Evolutionary conservation across 1,140 invertebrate species (phyloP), one percentile per base, ranked within the genome.

Genomic region (Aphis gossypii): DNA sequence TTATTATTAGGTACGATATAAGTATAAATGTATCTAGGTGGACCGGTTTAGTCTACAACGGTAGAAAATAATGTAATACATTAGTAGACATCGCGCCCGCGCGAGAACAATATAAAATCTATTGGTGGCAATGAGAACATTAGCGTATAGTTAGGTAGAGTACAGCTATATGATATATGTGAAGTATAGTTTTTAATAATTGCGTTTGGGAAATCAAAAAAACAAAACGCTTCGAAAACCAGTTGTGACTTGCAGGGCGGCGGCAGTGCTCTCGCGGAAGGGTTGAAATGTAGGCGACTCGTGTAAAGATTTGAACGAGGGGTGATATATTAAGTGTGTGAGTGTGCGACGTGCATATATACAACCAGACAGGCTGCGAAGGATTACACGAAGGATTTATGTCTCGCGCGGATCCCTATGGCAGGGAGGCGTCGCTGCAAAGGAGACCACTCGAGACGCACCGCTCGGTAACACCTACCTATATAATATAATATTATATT

Each of bases 381-480:
- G 89, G 89, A 90, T 90, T 90, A 90, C 89, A 90, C 56, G 89
- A 68, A 68, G 89, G 89, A 90, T 90, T 90, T 90, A 90, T 90
- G 89, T 90, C 89, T 41, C 56, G 38, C 38, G 56, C 30, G 25
- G 14, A 25, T 90, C 89, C 54, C 89, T 60, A 9, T 30, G 23
- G 41, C 2, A 30, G 46, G n/a, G 87, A 48, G 87, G 88, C 51
- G 46, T n/a, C 87, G 51, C 41, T 48, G 46, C n/a, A 54, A 30
- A 25, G n/a, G 56, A 68, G 54, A 90, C 89, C 89, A 90, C 89
- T 90, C 89, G 89, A 90, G 54, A 90, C 89, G 89, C 60, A 18
- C n/a, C 60, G 60, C 60, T 76, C 30, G 89, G 89, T 44, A 68
- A 44, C 89, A 44, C 89, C 89, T 76, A 76, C 60, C 60, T 76